Evolutionary conservation across 2,797 vertebrate genomes (phyloP).

Genomic region (Anolis apletophallus): DNA sequence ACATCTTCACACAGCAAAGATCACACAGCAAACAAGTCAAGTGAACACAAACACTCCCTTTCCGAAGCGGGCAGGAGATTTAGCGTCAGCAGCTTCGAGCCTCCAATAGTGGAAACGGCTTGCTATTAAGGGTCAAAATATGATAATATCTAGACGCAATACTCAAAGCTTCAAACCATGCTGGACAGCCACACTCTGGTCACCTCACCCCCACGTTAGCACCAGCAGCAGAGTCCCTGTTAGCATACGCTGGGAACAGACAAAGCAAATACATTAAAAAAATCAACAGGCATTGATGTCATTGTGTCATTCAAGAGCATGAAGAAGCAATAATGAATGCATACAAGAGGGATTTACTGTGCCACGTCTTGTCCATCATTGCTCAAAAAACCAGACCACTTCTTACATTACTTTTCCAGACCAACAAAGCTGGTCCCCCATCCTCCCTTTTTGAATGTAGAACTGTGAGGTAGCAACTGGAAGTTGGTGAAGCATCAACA

Average conservation of each 20-base stretch:
- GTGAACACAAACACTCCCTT: neutral
- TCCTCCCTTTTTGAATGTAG: neutral
- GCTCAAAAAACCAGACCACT: neutral
- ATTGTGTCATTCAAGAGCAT: neutral
- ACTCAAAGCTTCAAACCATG: neutral
- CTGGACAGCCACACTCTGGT: neutral
- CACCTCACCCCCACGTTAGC: neutral
- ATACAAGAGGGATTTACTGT: too few relatives aligned
- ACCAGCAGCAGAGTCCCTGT: rapidly evolving
- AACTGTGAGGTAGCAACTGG: neutral
- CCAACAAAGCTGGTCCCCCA: neutral
- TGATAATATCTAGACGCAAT: neutral
- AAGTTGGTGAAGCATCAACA: too few relatives aligned
- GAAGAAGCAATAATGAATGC: neutral
- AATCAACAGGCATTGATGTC: neutral
- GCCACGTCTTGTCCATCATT: neutral
- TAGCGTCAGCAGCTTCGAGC: neutral
- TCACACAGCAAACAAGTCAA: constrained; percentile 15
- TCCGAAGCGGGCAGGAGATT: constrained; percentile 22
- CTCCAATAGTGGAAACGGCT: rapidly evolving
- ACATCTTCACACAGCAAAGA: neutral
- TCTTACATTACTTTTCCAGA: neutral
- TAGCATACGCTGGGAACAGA: neutral
- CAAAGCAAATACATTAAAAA: constrained; percentile 6
- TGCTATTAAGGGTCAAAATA: rapidly evolving